These are phyloP conservation scores for Mungos mungo DNA, from an alignment of 2,113 vertebrate species.

Conservation along the genomic window DNA sequence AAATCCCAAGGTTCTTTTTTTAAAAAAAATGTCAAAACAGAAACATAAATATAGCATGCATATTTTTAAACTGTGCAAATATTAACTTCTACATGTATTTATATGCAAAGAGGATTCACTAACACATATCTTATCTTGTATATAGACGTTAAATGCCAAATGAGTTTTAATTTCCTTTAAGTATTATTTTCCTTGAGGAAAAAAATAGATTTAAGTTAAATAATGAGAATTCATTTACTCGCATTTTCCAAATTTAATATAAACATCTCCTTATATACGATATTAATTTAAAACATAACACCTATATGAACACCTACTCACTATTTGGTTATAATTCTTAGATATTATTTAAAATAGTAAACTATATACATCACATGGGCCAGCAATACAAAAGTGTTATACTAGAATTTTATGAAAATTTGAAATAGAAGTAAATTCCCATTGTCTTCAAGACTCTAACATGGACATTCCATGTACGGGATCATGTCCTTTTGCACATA, in stretches of 20 bases:
- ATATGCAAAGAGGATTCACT: background rate
- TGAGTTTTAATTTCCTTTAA: background rate
- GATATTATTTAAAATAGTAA: background rate
- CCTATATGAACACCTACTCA: background rate
- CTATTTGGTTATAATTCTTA: background rate
- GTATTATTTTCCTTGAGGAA: background rate
- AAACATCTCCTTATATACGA: background rate
- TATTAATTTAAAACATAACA: background rate
- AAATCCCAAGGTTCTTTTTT: background rate
- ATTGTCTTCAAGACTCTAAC: background rate
- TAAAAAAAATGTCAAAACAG: background rate
- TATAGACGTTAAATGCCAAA: background rate
- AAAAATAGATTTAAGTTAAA: background rate
- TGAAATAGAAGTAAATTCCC: background rate
- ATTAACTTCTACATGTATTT: background rate
- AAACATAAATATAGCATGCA: background rate
- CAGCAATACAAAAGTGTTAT: background rate
- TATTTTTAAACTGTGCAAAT: conserved; percentile 5
- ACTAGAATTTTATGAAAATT: background rate
- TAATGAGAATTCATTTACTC: background rate
- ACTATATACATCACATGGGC: background rate
- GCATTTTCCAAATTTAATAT: background rate
- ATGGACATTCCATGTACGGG: background rate
- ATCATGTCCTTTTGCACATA: background rate
- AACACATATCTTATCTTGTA: background rate